A percentile compares a stretch with the other conserved stretches of the same genome.
Conservation (phyloP, 2,888 invertebrate species). For the Dromius quadrimaculatus region DNA sequence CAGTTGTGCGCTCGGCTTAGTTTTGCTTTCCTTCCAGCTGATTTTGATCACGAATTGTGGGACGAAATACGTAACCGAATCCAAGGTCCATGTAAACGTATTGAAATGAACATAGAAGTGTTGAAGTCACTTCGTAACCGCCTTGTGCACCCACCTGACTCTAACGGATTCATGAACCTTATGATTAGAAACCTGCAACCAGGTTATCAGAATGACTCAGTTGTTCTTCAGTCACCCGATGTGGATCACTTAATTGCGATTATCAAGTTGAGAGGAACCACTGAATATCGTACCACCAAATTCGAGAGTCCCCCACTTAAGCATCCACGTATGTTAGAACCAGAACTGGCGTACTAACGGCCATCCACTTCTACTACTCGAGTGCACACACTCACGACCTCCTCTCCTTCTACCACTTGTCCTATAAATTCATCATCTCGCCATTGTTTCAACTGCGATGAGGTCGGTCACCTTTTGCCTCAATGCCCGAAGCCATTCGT, state of each 20-base stretch:
- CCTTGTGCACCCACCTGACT: neutral
- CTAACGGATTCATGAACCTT: neutral
- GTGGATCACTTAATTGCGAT: neutral
- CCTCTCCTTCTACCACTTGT: neutral
- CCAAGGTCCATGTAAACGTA: neutral
- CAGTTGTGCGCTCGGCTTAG: neutral
- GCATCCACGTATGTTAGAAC: neutral
- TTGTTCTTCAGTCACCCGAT: neutral
- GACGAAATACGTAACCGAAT: neutral
- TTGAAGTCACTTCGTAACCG: neutral
- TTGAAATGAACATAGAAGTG: neutral
- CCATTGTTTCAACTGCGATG: neutral
- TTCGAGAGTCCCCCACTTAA: neutral
- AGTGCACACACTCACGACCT: too few relatives aligned
- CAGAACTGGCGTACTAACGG: neutral
- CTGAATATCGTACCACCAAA: neutral
- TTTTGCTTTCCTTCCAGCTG: neutral
- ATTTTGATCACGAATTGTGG: neutral
- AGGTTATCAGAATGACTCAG: neutral
- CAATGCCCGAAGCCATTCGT: neutral
- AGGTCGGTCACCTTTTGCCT: neutral
- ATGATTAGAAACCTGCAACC: slow-evolving; percentile 1
- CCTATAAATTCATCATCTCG: neutral
- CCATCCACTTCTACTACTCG: neutral
- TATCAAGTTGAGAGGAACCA: too few relatives aligned